Percentiles rank a stretch among this genome's conserved stretches.
These are phyloP conservation scores for Leucozona laternaria DNA, from an alignment of 2,888 invertebrate genomes.

Conservation along the genomic window DNA sequence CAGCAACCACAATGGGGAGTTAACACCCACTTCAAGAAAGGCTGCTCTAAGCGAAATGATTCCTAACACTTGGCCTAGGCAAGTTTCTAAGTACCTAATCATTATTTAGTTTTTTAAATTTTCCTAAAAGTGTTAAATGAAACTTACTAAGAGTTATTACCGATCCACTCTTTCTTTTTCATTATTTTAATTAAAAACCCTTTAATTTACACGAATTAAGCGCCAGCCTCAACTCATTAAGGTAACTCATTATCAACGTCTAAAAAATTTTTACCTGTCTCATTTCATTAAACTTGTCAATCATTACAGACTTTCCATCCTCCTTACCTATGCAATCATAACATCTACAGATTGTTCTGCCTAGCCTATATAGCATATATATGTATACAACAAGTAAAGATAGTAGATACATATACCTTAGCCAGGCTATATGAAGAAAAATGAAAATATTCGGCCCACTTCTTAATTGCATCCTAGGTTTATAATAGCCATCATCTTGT, in stretches of 20 bases:
- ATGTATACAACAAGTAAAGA: no score
- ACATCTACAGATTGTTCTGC: neutral
- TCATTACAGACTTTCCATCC: slow-evolving; percentile 43
- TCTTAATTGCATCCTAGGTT: slow-evolving; percentile 45
- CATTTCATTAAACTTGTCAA: slow-evolving; percentile 59
- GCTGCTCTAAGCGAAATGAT: no score
- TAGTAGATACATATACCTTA: neutral
- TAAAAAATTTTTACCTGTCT: slow-evolving; percentile 24
- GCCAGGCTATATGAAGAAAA: neutral
- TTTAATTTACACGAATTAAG: neutral
- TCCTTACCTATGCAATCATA: slow-evolving; percentile 1
- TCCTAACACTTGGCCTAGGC: no score
- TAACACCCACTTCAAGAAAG: no score
- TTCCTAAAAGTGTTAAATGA: neutral
- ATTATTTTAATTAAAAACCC: neutral
- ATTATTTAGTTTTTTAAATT: neutral
- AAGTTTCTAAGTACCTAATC: no score
- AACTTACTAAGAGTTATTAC: neutral
- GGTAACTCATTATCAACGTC: slow-evolving; percentile 15
- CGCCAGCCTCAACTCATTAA: slow-evolving; percentile 5
- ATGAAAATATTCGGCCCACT: slow-evolving; percentile 40
- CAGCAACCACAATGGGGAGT: no score
- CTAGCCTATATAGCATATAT: neutral
- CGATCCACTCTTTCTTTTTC: neutral
- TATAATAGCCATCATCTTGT: slow-evolving; percentile 36